Base-by-base conservation (phyloP, 2,797 vertebrate species). In the Cirrhinus molitorella region DNA sequence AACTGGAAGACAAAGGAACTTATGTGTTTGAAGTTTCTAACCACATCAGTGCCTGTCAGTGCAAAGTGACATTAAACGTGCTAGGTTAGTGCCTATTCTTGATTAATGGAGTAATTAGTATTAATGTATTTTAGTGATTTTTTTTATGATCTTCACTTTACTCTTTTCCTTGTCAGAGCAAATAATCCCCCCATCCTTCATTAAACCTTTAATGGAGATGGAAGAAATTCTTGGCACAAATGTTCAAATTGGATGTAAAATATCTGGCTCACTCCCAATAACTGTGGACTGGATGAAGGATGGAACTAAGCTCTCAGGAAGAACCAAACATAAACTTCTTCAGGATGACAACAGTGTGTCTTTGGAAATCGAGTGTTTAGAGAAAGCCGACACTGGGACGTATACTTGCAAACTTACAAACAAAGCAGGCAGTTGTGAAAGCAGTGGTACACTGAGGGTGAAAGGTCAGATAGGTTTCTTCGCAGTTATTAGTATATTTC, bases 251-350 rank as follows among this genome's bases (percentile, higher is more conserved):
- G 96, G 96, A 81, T 98, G 97, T 89, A 99, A 97, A 93, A 95
- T 98, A 88, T 97, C 96, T 80, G 98, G 98, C 37, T 99, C 98
- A 34, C 95, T 97, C 19, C 98, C 98, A 4, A 96, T 99, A 88
- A 93, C 90, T 90, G 96, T 98, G 90, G 97, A 98, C 84, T 99
- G 98, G 98, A 95, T 96, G 89, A 99, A 98, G 92, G 97, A 99
- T 57, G 96, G 96, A 34, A 94, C 92, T 88, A 96, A 95, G 92
- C 94, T 99, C 89, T 92, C 94, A 17, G 97, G 96, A 80, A 97
- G 96, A 85, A 94, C 96, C 83, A 99, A 98, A 92, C 95, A 96
- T 84, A 98, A 96, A 91, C 95, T 97, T 53, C 87, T 97, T 43
- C 97, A 97, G 90, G 96, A 96, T 40, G 96, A 99, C 89, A 99